Base-by-base conservation (phyloP, 2,888 invertebrate species). In the Idaea biselata region DNA sequence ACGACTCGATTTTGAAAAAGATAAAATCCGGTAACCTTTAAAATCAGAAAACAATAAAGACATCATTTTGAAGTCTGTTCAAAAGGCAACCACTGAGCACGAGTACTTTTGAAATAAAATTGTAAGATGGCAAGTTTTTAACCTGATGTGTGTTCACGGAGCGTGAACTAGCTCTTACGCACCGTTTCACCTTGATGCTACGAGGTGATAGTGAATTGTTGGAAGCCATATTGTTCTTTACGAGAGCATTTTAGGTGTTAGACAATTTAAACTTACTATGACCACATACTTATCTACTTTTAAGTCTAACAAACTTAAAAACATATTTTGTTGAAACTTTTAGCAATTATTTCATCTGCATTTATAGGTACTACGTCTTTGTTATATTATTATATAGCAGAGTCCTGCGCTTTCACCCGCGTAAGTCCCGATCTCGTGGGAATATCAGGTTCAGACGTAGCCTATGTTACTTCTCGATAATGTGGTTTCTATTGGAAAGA, bases 91-190 rank as follows among this genome's bases (percentile, higher is more conserved):
- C 11, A 44, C 44, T 8, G 44, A 44, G 2, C 8, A 7, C 11
- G 3, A 7, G 3, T 44, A 14, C 11, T 44, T 44, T 33, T 33
- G 2, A 33, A 33, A 33, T 44, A 44, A 44, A 44, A 44, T 8
- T 44, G 44, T 44, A 44, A 56, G 56, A 56, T 17, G 55, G 53
- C 32, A 7, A 17, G 18, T 56, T 18, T 18, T 56, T 56, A 56
- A 18, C 56, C 7, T 56, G 18, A 18, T 18, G 56, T 56, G 18
- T 56, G 18, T 17, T 76, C 81, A 80, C 69, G 71, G 63, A 70
- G 82, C 80, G 86, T 83, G 80, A 84, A 84, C 71, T 72, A 78
- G 76, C 84, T 82, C 82, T 82, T 85, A 84, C 83, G 84, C 84
- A 76, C 68, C 73, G 78, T 79, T 74, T 78, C 75, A 75, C 73